Percentiles rank a stretch among this genome's conserved stretches.
phyloP scores from a whole-genome alignment of 2,113 vertebrate genomes.

The Trogon surrucura region DNA sequence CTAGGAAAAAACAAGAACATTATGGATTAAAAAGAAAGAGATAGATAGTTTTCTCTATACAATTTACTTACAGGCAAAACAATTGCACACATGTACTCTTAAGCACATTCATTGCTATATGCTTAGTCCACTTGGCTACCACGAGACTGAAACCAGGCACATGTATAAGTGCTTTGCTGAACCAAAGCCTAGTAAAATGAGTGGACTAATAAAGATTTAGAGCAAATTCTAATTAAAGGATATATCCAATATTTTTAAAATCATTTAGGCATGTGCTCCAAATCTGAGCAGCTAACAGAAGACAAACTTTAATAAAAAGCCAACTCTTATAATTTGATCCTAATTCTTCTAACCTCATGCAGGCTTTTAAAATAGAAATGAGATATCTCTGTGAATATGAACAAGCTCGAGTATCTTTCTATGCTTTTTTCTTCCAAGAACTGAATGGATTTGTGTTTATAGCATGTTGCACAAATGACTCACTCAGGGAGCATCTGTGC shows the following conservation, averaged over 20 bases:
- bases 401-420: neutral
- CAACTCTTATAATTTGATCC: neutral
- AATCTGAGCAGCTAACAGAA: neutral
- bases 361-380: neutral
- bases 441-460: neutral
- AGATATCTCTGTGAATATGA: neutral
- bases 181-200: neutral
- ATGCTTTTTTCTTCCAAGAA: conserved; percentile 13
- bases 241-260: neutral
- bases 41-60: neutral
- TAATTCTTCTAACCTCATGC: neutral
- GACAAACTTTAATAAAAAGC: neutral
- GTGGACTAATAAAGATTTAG: neutral
- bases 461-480: conserved; percentile 40
- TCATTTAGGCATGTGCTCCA: neutral
- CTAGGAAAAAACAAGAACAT: neutral
- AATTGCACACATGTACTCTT: neutral
- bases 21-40: neutral
- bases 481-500: conserved; percentile 44
- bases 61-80: neutral
- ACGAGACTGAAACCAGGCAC: neutral
- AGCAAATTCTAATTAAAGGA: neutral
- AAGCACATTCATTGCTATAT: neutral
- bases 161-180: neutral
- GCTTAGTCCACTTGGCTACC: neutral